Percentiles rank a stretch among this genome's conserved stretches.
These are phyloP conservation scores for Brachionus rubens DNA, from an alignment of 1,140 invertebrate genomes.

Conservation along the genomic window DNA sequence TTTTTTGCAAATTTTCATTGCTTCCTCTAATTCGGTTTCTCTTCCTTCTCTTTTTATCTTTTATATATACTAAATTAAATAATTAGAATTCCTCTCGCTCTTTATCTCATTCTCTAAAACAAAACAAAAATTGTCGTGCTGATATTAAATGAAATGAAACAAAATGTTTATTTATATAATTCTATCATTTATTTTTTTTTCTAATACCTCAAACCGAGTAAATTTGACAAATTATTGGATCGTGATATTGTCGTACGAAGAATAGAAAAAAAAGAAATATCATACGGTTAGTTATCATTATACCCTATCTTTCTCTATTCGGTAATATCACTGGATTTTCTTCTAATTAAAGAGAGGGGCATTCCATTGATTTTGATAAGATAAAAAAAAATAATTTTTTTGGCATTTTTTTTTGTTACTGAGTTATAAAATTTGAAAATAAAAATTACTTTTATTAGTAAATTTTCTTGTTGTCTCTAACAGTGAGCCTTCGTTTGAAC, in stretches of 20 bases:
- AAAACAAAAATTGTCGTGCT: constrained; percentile 32
- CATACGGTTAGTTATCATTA: constrained; percentile 13
- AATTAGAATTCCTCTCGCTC: constrained; percentile 22
- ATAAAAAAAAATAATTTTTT: background rate
- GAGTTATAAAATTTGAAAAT: background rate
- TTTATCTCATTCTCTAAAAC: background rate
- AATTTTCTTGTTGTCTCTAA: background rate
- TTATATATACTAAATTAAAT: background rate
- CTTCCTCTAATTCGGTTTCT: background rate
- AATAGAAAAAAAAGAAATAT: background rate
- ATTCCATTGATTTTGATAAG: constrained; percentile 28
- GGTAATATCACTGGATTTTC: background rate
- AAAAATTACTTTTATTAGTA: background rate
- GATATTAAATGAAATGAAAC: constrained; percentile 25
- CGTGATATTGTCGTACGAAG: too few species aligned
- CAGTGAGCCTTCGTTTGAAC: background rate
- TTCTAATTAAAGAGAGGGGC: constrained; percentile 30
- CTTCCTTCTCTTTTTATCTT: constrained; percentile 1
- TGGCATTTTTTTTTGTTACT: too few species aligned
- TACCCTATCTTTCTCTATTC: too few species aligned
- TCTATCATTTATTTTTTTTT: constrained; percentile 11
- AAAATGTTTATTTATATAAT: constrained; percentile 37
- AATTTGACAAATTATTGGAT: constrained; percentile 14
- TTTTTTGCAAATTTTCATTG: background rate
- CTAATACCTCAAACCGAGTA: constrained; percentile 16